Evolutionary conservation across 2,113 vertebrate species (phyloP).

Genomic region (Leptobrachium leishanense): DNA sequence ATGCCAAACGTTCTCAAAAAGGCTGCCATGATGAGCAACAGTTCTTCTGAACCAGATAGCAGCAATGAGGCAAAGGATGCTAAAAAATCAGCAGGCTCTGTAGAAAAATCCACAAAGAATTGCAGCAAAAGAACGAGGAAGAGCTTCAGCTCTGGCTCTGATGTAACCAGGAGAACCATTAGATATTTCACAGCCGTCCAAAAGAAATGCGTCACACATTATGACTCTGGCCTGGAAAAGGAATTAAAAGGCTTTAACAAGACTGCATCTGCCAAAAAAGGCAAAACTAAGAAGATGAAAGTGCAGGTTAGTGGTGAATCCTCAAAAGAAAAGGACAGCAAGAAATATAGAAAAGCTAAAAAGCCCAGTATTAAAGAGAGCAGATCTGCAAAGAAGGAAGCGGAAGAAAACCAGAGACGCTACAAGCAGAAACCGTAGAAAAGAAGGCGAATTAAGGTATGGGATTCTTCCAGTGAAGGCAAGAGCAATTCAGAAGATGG

Average conservation of each 20-base stretch:
- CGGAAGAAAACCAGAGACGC: conserved; percentile 46
- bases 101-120: conserved; percentile 59
- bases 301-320: conserved; percentile 57
- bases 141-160: conserved; percentile 80
- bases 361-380: no score
- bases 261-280: conserved; percentile 65
- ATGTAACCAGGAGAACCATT: conserved; percentile 65
- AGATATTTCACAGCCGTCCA: conserved; percentile 70
- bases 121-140: conserved; percentile 85
- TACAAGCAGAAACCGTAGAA: not conserved
- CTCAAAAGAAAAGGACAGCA: conserved; percentile 48
- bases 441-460: no score
- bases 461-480: no score
- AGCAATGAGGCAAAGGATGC: conserved; percentile 61
- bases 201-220: conserved; percentile 79
- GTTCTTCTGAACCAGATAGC: conserved; percentile 82
- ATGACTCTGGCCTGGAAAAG: conserved; percentile 52
- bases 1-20: conserved; percentile 80
- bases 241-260: conserved; percentile 77
- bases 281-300: conserved; percentile 61
- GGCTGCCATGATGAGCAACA: conserved; percentile 69
- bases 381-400: no score
- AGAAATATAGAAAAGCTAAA: no score
- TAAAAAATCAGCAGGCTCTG: conserved; percentile 66
- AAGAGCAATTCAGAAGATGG: no score